Evolutionary conservation across 2,113 vertebrate genomes (phyloP).

Genomic region (Neotragus moschatus): DNA sequence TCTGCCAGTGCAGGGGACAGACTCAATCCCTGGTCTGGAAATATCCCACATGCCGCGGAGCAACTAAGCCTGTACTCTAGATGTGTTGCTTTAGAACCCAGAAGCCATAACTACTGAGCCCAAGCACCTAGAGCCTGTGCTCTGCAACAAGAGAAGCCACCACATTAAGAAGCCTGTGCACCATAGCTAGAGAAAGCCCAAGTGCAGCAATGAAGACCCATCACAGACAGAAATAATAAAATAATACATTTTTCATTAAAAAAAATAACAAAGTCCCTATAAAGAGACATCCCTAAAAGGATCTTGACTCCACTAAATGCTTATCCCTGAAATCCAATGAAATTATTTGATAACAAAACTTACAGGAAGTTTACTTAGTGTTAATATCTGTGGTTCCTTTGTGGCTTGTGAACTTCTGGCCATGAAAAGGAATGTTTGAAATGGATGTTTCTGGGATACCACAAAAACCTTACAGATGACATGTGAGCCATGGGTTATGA

Average conservation of each 20-base stretch:
- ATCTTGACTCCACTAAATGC: conserved; percentile 4
- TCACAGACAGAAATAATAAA: background rate
- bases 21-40: background rate
- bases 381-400: conserved; percentile 39
- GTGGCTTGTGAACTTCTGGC: conserved; percentile 6
- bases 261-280: background rate
- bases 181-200: background rate
- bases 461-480: conserved; percentile 38
- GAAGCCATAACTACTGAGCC: background rate
- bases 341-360: background rate
- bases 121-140: rapidly evolving
- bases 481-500: conserved; percentile 20
- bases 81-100: background rate
- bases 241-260: background rate
- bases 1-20: background rate
- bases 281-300: conserved; percentile 25
- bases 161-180: rapidly evolving
- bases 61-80: background rate
- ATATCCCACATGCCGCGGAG: background rate
- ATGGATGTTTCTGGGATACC: conserved; percentile 13
- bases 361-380: conserved; percentile 54
- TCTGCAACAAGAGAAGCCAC: background rate
- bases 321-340: conserved; percentile 48
- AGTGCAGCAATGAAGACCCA: background rate
- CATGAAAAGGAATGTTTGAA: conserved; percentile 32